Base-by-base conservation (phyloP, 2,888 invertebrate genomes). In the Ametastegia equiseti region DNA sequence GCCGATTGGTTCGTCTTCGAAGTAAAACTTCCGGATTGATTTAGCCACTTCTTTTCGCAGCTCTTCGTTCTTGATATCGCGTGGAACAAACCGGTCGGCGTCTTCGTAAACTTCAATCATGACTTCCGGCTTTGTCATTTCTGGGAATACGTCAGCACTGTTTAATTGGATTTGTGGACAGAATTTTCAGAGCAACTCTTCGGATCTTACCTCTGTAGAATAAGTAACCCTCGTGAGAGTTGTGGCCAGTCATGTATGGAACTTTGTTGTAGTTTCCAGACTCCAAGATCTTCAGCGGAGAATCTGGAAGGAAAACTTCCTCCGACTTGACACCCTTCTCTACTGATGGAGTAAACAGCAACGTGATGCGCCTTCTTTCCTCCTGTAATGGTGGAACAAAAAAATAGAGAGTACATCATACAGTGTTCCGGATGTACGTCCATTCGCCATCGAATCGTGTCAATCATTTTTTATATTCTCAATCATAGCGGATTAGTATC, bases 181-280 rank as follows among this genome's bases (percentile, higher is more conserved):
- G 0, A 7, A 65, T 3, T n/a, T 11, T 67, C 7, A 3, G 2
- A 67, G 1, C 36, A n/a, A 7, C 2, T 23, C 19, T 54, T 2
- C 19, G 0, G 39, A 65, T 39, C 50, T 1, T 36, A 75, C 75
- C 75, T 30, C 13, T 47, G 19, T n/a, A 0, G 36, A 54, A 75
- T 33, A 75, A 54, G 23, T 75, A 75, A 13, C 93, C 92, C 87
- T 93, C 93, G 81, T 90, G 90, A 81, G 92, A 92, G 84, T 92
- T 92, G 84, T 92, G 91, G 23, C 93, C 93, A 67, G 93, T 92
- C 65, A 93, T 92, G 79, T 93, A 84, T 1, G 93, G 93, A 0
- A 93, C 92, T 87, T 92, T 92, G 84, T 92, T 92, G 80, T 92
- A 92, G 80, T 92, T 92, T 27, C 92, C 92, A 33, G 92, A 91